phyloP scores from a whole-genome alignment of 1,140 invertebrate genomes.

The Agrilus planipennis region DNA sequence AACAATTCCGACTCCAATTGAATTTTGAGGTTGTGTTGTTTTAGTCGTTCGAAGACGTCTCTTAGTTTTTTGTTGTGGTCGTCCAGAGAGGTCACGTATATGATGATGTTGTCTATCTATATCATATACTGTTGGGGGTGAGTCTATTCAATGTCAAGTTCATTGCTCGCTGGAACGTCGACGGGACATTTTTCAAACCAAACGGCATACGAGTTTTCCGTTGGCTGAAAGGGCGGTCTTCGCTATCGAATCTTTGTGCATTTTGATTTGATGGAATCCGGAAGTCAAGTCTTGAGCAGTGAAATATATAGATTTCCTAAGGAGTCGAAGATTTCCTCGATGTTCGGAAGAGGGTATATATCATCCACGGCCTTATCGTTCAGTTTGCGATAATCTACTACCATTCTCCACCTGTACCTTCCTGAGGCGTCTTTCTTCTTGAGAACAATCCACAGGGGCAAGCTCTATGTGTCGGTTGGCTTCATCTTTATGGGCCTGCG shows the following conservation, averaged over 20 bases:
- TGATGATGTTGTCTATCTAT: constrained; percentile 1
- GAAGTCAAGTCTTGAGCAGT: constrained; percentile 30
- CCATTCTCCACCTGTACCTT: constrained; percentile 12
- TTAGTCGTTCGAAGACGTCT: background rate
- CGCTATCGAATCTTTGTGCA: constrained; percentile 21
- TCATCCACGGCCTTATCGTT: background rate
- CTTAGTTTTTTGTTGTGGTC: constrained; percentile 2
- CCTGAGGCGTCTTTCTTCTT: too few species aligned
- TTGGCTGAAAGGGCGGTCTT: constrained; percentile 31
- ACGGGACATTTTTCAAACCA: constrained; percentile 3
- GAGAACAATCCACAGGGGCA: too few species aligned
- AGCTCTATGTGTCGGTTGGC: too few species aligned
- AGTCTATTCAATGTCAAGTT: background rate
- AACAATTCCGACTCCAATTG: constrained; percentile 13
- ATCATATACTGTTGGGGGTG: background rate
- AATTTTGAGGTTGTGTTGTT: constrained; percentile 10
- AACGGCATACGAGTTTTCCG: constrained; percentile 16
- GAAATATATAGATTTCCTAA: constrained; percentile 22
- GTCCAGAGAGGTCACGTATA: constrained; percentile 1
- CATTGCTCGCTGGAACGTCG: constrained; percentile 1
- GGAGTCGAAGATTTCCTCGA: background rate
- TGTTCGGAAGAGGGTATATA: constrained; percentile 1
- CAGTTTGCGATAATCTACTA: constrained; percentile 6
- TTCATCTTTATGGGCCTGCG: too few species aligned
- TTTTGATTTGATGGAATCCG: constrained; percentile 37